phyloP scores from a whole-genome alignment of 1,140 invertebrate genomes.

The Alviniconcha marisindica region DNA sequence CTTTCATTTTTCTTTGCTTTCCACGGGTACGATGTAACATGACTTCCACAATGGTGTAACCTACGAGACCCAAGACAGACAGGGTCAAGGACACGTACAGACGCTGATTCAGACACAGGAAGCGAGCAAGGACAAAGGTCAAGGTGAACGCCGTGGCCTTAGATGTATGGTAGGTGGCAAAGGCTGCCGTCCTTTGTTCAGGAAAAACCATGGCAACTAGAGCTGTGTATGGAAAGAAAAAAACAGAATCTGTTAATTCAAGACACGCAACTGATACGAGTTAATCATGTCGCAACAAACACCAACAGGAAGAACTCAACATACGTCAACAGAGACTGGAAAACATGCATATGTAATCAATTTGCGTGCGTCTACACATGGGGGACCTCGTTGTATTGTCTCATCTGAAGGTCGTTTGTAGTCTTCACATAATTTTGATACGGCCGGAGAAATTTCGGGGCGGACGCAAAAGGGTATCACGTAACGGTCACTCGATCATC shows the following conservation, averaged over 20 bases:
- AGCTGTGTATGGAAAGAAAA: slow-evolving; percentile 53
- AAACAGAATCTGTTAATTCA: not conserved
- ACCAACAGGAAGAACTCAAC: too few species aligned
- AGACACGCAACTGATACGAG: too few species aligned
- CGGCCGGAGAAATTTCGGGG: too few species aligned
- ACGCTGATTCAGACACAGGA: slow-evolving; percentile 62
- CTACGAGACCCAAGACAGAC: slow-evolving; percentile 56
- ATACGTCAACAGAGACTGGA: too few species aligned
- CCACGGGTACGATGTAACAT: not conserved
- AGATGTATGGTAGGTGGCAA: slow-evolving; percentile 65
- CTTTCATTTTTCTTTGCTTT: not conserved
- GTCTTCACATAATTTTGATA: too few species aligned
- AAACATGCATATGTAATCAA: slow-evolving; percentile 2
- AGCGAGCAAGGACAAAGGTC: slow-evolving; percentile 59
- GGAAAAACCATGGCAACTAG: slow-evolving; percentile 61
- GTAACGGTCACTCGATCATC: too few species aligned
- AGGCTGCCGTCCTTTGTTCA: slow-evolving; percentile 57
- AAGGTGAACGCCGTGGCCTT: slow-evolving; percentile 62
- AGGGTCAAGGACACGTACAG: slow-evolving; percentile 60
- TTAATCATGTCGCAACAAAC: too few species aligned
- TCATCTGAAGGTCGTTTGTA: too few species aligned
- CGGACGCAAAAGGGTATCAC: too few species aligned
- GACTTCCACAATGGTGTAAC: slow-evolving; percentile 62
- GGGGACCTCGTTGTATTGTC: too few species aligned
- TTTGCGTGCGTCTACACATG: too few species aligned